Percentiles rank a stretch among this genome's conserved stretches.
Evolutionary conservation across 1,140 invertebrate genomes (phyloP).

Genomic region (Galleria mellonella): DNA sequence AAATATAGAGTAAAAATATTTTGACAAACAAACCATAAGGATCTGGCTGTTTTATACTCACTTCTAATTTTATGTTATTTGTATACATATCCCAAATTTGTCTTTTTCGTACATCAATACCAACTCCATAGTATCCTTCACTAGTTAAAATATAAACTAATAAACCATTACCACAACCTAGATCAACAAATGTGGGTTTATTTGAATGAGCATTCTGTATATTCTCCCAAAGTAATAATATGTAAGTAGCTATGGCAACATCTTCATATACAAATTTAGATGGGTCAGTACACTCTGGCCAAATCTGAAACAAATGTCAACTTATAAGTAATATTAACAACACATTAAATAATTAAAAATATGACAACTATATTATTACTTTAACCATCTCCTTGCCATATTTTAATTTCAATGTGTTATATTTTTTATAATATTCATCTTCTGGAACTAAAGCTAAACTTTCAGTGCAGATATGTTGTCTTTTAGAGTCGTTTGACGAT

Average conservation of each 20-base stretch:
- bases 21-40: too few species aligned
- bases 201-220: slow-evolving; percentile 55
- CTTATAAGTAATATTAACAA: slow-evolving; percentile 2
- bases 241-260: slow-evolving; percentile 94
- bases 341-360: neutral
- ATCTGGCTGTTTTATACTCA: slow-evolving; percentile 24
- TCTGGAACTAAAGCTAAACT: slow-evolving; percentile 82
- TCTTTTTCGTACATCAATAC: slow-evolving; percentile 91
- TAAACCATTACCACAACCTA: slow-evolving; percentile 98
- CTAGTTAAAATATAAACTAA: slow-evolving; percentile 90
- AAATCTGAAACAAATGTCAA: slow-evolving; percentile 74
- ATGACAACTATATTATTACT: slow-evolving; percentile 36
- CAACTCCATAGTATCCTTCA: slow-evolving; percentile 91
- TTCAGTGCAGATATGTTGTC: slow-evolving; percentile 43
- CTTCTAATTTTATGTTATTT: slow-evolving; percentile 53
- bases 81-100: slow-evolving; percentile 93
- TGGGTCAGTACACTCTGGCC: slow-evolving; percentile 95
- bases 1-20: too few species aligned
- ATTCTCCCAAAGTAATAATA: slow-evolving; percentile 86
- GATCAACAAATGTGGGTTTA: slow-evolving; percentile 89
- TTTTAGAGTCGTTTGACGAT: slow-evolving; percentile 23
- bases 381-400: slow-evolving; percentile 84
- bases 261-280: slow-evolving; percentile 98
- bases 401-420: slow-evolving; percentile 85
- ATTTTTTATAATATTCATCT: slow-evolving; percentile 83